Base-by-base conservation (phyloP, 2,797 vertebrate genomes). In the Atherinosoma microstoma region DNA sequence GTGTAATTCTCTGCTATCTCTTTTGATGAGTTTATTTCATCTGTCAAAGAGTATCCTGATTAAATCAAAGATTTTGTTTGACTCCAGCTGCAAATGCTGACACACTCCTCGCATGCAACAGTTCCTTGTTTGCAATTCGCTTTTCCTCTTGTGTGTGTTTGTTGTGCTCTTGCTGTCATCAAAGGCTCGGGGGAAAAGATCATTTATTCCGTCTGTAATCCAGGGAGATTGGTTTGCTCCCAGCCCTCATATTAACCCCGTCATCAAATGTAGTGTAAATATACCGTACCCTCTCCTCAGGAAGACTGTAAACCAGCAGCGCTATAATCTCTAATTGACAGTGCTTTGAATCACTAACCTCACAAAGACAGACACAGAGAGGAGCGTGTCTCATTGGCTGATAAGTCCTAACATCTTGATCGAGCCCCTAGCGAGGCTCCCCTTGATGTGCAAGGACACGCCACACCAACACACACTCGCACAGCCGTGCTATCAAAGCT, bases 151-250 rank as follows among this genome's bases (percentile, higher is more conserved):
- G 64, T 67, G 70, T 67, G 34, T 68, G 30, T 82, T 45, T 85
- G 89, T 88, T 79, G 73, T 64, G 72, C 75, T 74, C 72, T 58
- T 57, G 73, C 83, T 92, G 81, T 80, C 84, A 95, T 93, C 84
- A 78, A 88, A 94, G 91, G 70, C 78, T 88, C 63, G 3, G 89
- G 67, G 90, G 82, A 87, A 92, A 91, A 73, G 81, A 90, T 88
- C 86, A 91, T 83, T 89, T 84, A 89, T 89, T 82, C 66, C 61
- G 68, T 78, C 92, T 93, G 78, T 90, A 89, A 93, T 91, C 84
- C 83, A 57, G 72, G 45, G 56, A 82, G 78, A 83, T 81, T 82
- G 27, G 64, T 91, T 70, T 67, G 70, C 92, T 87, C 84, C 29
- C 77, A 88, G 85, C 83, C 85, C 84, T 90, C 76, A 90, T 82